Base-by-base conservation (phyloP, 1,140 invertebrate genomes). In the Drosophila kepulauana region DNA sequence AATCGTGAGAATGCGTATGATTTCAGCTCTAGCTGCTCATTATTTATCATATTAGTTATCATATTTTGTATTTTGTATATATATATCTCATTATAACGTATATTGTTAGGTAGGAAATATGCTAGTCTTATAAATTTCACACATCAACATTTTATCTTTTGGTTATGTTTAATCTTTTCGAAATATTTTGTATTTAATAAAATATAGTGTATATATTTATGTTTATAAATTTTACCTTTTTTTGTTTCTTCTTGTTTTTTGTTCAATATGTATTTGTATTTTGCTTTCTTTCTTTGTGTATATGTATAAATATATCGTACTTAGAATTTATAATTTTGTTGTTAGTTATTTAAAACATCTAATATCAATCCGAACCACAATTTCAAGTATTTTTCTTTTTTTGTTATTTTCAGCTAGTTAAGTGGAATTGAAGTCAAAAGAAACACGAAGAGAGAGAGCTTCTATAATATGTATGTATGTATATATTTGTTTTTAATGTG, bases 71-170 rank as follows among this genome's bases (percentile, higher is more conserved):
- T 20, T 65, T 65, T 64, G 56, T 63, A 63, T 56, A 71, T 81
- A 77, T 77, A 70, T 69, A 78, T 78, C 46, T 71, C 67, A 48
- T 70, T 67, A 69, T 66, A 78, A 73, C 71, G 62, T 80, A 78
- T 88, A 65, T 88, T 77, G 49, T 82, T 81, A 84, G 91, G 91
- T 91, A 91, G 91, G 91, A 91, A 90, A 89, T 91, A 87, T 88
- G 82, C 91, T 91, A 91, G 91, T 91, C 91, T 91, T 91, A 85
- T 91, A 88, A 91, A 91, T 91, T 91, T 91, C 91, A 91, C 86
- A 91, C 91, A 91, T 91, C 91, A 91, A 91, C 91, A 91, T 91
- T 89, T 48, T 84, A 82, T 75, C 38, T 62, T 79, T 69, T 74
- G 74, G 77, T 86, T 84, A 80, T 73, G 71, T 68, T 85, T 85